These are phyloP conservation scores for Alexandromys fortis DNA, from an alignment of 2,113 vertebrate genomes.

Conservation along the genomic window DNA sequence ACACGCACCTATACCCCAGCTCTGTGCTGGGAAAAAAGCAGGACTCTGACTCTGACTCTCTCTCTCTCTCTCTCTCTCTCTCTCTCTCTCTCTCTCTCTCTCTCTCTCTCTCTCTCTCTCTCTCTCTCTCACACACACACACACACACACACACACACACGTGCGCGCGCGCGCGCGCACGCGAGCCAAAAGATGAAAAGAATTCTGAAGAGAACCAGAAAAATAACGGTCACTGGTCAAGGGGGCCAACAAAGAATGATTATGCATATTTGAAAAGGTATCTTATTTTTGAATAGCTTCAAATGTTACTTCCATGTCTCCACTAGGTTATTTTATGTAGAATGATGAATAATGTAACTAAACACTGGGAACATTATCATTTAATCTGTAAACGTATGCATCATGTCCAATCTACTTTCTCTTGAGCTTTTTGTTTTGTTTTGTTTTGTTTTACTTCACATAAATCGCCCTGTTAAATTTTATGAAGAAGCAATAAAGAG, in stretches of 20 bases:
- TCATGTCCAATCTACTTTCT: background rate
- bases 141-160: too few species aligned
- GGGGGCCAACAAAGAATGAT: background rate
- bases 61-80: too few species aligned
- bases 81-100: background rate
- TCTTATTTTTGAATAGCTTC: constrained; percentile 28
- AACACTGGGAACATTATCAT: background rate
- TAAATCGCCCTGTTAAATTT: background rate
- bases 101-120: background rate
- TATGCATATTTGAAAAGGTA: background rate
- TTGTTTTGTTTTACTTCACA: background rate
- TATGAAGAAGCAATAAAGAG: constrained; percentile 17
- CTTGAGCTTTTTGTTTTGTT: background rate
- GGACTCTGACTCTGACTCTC: too few species aligned
- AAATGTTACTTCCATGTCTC: background rate
- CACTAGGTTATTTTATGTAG: background rate
- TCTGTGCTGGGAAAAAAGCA: background rate
- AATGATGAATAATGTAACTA: constrained; percentile 28
- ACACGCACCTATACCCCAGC: background rate
- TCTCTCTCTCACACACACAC: background rate
- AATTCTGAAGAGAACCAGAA: constrained; percentile 22
- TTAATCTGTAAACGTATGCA: constrained; percentile 7
- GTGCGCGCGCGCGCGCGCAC: too few species aligned
- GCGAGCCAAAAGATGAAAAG: background rate
- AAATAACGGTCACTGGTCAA: background rate